Evolutionary conservation across 2,888 invertebrate genomes (phyloP).

Genomic region (Erebia ligea): DNA sequence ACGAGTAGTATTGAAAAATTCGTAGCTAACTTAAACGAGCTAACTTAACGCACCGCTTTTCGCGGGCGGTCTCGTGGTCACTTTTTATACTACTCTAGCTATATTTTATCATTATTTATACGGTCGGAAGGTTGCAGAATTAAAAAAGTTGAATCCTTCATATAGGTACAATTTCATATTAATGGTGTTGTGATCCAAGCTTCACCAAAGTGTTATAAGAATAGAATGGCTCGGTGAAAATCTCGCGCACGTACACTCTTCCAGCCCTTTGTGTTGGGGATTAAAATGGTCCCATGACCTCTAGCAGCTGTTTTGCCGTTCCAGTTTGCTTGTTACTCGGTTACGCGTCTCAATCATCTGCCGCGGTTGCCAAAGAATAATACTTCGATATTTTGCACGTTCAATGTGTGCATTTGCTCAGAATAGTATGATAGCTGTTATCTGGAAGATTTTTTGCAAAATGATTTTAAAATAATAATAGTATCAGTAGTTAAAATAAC

Average conservation of each 20-base stretch:
- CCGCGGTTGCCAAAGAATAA: conserved; percentile 7
- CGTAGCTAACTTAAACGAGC: too few species aligned
- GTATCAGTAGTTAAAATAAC: neutral
- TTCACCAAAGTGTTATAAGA: neutral
- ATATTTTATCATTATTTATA: too few species aligned
- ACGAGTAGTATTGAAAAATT: too few species aligned
- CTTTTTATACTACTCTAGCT: too few species aligned
- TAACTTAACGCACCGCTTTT: too few species aligned
- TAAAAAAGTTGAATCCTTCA: neutral
- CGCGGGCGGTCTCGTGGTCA: too few species aligned
- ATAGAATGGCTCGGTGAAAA: neutral
- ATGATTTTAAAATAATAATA: too few species aligned
- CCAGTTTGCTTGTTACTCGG: conserved; percentile 7
- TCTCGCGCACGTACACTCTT: conserved; percentile 13
- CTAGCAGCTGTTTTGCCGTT: conserved; percentile 7
- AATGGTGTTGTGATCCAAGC: neutral
- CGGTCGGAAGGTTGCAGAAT: too few species aligned
- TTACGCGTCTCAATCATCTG: conserved; percentile 1
- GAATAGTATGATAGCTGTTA: too few species aligned
- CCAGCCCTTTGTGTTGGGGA: conserved; percentile 10
- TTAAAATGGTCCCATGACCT: conserved; percentile 17
- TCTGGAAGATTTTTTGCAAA: too few species aligned
- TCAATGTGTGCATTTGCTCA: neutral
- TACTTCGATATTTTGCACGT: conserved; percentile 1
- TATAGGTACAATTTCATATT: neutral